Conservation (phyloP, 2,888 invertebrate genomes). For the Eremobia ochroleuca region DNA sequence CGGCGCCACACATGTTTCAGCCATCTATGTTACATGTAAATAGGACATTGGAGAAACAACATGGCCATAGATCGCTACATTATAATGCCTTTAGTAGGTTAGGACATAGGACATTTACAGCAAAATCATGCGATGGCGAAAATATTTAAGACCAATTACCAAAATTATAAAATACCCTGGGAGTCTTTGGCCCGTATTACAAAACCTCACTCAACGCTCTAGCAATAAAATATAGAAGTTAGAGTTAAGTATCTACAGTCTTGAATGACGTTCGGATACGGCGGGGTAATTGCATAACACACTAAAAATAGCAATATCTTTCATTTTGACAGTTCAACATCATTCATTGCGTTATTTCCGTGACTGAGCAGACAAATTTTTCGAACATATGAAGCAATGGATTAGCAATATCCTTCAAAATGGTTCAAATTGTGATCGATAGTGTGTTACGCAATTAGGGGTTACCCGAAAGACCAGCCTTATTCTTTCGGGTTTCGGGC, state of each 20-base stretch:
- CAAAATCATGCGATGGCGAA: neutral
- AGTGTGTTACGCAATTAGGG: no score
- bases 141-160: neutral
- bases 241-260: neutral
- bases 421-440: no score
- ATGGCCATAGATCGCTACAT: neutral
- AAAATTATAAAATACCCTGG: neutral
- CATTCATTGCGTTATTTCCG: no score
- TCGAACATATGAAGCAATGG: no score
- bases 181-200: neutral
- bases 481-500: neutral
- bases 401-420: no score
- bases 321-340: no score
- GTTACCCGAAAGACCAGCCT: neutral
- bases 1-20: constrained; percentile 33
- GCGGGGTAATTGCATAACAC: no score
- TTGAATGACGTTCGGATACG: neutral
- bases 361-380: no score
- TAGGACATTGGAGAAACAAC: constrained; percentile 7
- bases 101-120: neutral
- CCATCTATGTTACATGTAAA: constrained; percentile 20
- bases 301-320: no score
- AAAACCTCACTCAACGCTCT: neutral
- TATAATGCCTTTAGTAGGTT: neutral
- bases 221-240: neutral